These are phyloP conservation scores for Diploptera punctata DNA, from an alignment of 2,888 invertebrate genomes.

Conservation along the genomic window DNA sequence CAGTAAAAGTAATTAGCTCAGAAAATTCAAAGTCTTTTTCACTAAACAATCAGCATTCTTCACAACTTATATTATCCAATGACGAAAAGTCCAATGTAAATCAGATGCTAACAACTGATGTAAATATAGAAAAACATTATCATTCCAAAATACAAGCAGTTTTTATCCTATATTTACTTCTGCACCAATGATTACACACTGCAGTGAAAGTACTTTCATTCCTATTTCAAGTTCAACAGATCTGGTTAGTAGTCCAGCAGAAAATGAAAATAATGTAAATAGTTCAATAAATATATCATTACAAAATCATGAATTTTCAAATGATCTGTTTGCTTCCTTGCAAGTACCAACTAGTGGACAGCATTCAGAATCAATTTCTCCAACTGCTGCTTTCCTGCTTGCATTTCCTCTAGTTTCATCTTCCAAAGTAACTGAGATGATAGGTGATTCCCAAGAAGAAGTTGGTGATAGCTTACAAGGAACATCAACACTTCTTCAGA, in stretches of 20 bases:
- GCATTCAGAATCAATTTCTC: conserved; percentile 67
- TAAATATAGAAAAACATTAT: neutral
- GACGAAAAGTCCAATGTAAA: neutral
- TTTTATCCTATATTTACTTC: conserved; percentile 1
- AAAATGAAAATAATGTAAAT: conserved; percentile 18
- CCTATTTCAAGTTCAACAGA: conserved; percentile 17
- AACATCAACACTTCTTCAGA: conserved; percentile 57
- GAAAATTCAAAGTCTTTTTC: too few relatives aligned
- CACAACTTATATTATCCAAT: too few relatives aligned
- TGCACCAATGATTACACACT: neutral
- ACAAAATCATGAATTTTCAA: conserved; percentile 57
- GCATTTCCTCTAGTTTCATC: conserved; percentile 76
- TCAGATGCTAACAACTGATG: neutral
- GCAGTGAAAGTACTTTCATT: conserved; percentile 17
- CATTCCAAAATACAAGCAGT: neutral
- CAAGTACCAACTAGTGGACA: conserved; percentile 60
- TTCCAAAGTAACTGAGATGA: conserved; percentile 52
- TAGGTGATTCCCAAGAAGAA: conserved; percentile 38
- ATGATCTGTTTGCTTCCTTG: conserved; percentile 66
- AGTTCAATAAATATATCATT: conserved; percentile 25
- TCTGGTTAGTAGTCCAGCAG: neutral
- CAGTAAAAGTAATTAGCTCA: too few relatives aligned
- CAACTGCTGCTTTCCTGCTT: conserved; percentile 78
- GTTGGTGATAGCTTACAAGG: conserved; percentile 54
- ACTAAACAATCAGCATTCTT: too few relatives aligned